Evolutionary conservation across 2,797 vertebrate species (phyloP).

Genomic region (Enteromius afrohamiltoni): DNA sequence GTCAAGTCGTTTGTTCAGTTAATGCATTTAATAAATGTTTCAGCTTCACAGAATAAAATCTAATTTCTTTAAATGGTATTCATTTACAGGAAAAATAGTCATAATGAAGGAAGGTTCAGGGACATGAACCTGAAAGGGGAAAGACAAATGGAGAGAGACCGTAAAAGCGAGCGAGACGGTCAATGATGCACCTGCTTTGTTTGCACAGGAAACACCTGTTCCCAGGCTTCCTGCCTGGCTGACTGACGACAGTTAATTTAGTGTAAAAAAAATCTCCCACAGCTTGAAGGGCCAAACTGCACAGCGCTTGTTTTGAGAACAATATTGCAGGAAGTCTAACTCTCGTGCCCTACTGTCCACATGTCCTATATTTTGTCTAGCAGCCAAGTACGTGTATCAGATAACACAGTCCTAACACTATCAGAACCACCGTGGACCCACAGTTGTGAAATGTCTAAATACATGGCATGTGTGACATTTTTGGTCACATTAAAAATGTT

Average conservation of each 20-base stretch:
- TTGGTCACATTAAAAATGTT: background rate
- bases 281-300: constrained; percentile 37
- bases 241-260: constrained; percentile 76
- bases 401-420: constrained; percentile 52
- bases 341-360: constrained; percentile 46
- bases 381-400: constrained; percentile 54
- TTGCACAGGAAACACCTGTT: constrained; percentile 80
- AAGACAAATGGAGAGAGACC: background rate
- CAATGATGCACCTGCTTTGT: constrained; percentile 71
- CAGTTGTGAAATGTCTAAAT: constrained; percentile 38
- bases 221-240: constrained; percentile 64
- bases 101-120: constrained; percentile 33
- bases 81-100: background rate
- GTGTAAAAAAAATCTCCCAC: constrained; percentile 68
- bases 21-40: background rate
- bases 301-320: constrained; percentile 43
- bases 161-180: constrained; percentile 29
- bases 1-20: background rate
- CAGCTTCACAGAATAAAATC: background rate
- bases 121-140: background rate
- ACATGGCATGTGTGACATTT: constrained; percentile 4
- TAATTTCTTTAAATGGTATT: background rate
- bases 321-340: constrained; percentile 50
- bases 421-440: constrained; percentile 39
- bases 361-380: constrained; percentile 55